Base-by-base conservation (phyloP, 1,140 invertebrate species). In the Caenorhabditis latens region DNA sequence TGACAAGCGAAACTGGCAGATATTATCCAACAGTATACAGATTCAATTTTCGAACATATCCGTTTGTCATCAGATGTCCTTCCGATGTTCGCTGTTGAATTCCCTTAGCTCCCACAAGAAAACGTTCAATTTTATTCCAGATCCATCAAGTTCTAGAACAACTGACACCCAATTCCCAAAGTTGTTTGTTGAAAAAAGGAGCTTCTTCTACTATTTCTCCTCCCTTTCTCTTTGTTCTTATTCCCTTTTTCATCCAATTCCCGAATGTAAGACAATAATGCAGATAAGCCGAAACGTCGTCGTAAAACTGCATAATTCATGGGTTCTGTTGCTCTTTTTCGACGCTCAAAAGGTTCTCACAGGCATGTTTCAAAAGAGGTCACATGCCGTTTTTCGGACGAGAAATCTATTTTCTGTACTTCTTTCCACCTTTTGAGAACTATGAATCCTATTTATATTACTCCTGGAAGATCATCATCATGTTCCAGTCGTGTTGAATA, bases 291-390 rank as follows among this genome's bases (percentile, higher is more conserved):
- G 50, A 55, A 84, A 58, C 57, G 83, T 40, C 53, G 53, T 43
- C 57, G 83, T 84, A 84, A 21, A 84, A 84, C 55, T 55, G 32
- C 53, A 84, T 61, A 46, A 84, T 84, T 61, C 53, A 58, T 84
- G 53, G 48, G 40, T 61, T 84, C 53, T 46, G 42, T 61, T 61
- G 24, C 55, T 84, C 83, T 46, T 84, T 83, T 84, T 83, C 21
- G 48, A 14, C 55, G 13, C 83, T 19, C n/a, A n/a, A 61, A 58
- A 42, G 53, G n/a, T 84, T 58, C 55, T 42, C 57, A 57, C 42
- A 58, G 42, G 24, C 55, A 16, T 84, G 13, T 61, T 84, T 58
- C 24, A 58, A 58, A 46, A 84, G 48, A 55, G 19, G 21, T 61
- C 53, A 40, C 42, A 84, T 46, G 55, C 40, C 42, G n/a, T 55